A percentile compares a stretch with the other conserved stretches of the same genome.
Conservation (phyloP, 2,888 invertebrate species). For the Caprella mutica region DNA sequence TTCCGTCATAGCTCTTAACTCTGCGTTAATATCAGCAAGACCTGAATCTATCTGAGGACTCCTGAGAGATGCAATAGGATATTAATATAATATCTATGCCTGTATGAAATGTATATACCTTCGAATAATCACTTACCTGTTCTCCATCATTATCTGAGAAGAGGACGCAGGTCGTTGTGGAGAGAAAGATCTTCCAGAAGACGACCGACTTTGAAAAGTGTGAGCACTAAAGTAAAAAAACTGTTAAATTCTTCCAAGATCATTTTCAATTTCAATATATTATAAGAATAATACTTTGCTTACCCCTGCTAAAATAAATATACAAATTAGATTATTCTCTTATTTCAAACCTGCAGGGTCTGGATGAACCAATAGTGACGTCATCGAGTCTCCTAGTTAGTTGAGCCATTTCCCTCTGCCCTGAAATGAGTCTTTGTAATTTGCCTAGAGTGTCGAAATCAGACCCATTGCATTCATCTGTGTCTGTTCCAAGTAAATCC, state of each 20-base stretch:
- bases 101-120: neutral
- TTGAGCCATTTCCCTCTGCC: slow-evolving; percentile 5
- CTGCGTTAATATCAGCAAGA: slow-evolving; percentile 9
- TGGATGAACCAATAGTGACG: neutral
- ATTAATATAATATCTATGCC: neutral
- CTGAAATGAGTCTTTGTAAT: neutral
- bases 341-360: slow-evolving; percentile 5
- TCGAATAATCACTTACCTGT: neutral
- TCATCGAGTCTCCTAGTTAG: slow-evolving; percentile 1
- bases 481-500: slow-evolving; percentile 5
- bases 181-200: slow-evolving; percentile 6
- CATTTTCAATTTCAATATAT: no score
- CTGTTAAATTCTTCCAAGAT: no score
- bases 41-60: neutral
- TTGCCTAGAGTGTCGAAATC: slow-evolving; percentile 1
- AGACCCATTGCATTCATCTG: neutral
- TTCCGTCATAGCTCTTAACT: slow-evolving; percentile 21
- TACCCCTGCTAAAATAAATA: no score
- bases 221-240: slow-evolving; percentile 1
- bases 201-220: slow-evolving; percentile 2
- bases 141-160: neutral
- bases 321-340: no score
- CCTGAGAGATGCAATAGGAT: neutral
- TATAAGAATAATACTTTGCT: no score
- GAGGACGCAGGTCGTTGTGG: slow-evolving; percentile 3